Conservation (phyloP, 2,113 vertebrate species). For the Oceanites oceanicus region DNA sequence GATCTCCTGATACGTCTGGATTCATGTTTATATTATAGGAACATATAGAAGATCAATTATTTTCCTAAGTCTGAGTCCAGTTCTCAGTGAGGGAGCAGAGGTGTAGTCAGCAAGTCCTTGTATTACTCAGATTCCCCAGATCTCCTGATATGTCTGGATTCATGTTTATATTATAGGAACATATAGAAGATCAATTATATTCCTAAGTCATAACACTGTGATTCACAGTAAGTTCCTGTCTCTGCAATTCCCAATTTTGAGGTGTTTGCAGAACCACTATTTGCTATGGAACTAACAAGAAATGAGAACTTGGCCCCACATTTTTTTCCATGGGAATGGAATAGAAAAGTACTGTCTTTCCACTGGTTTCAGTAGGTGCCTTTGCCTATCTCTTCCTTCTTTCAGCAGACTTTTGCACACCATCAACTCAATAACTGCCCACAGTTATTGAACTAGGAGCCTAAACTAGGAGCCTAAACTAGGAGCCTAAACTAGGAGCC, state of each 20-base stretch:
- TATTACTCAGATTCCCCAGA: background rate
- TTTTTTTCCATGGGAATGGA: background rate
- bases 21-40: background rate
- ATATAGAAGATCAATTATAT: background rate
- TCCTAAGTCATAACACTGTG: background rate
- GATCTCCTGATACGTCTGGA: background rate
- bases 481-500: too few relatives aligned
- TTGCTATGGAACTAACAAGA: background rate
- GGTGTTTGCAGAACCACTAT: background rate
- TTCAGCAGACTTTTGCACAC: background rate
- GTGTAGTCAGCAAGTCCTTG: background rate
- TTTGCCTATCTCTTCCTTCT: background rate
- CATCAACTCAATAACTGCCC: background rate
- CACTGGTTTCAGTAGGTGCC: background rate
- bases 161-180: background rate
- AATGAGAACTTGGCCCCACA: accelerated
- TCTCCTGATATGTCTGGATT: background rate
- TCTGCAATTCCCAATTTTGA: background rate
- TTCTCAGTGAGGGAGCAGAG: background rate
- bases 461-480: too few relatives aligned
- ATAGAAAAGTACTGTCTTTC: background rate
- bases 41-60: background rate
- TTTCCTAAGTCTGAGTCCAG: background rate
- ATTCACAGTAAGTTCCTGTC: background rate
- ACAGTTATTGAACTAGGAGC: too few relatives aligned